Conservation (phyloP, 2,888 invertebrate genomes). For the Pammene aurita region DNA sequence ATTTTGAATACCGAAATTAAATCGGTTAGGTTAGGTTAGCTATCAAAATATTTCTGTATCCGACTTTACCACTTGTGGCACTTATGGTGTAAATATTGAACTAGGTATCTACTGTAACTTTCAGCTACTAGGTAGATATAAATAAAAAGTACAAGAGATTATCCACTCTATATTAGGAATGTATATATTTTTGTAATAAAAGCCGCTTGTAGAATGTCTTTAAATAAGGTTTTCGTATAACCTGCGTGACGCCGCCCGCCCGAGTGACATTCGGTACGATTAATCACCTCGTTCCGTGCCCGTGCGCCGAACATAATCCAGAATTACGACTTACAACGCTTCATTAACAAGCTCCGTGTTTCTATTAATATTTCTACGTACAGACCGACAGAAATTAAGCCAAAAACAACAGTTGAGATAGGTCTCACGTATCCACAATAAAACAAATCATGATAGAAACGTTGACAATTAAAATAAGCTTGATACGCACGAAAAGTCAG, state of each 20-base stretch:
- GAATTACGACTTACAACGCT: constrained; percentile 51
- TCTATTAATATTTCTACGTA: constrained; percentile 51
- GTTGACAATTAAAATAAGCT: constrained; percentile 16
- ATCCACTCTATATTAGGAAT: neutral
- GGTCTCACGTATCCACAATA: constrained; percentile 27
- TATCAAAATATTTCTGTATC: too few relatives aligned
- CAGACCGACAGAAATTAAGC: constrained; percentile 9
- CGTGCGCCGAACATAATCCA: constrained; percentile 46
- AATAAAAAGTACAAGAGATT: neutral
- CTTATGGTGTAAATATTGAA: too few relatives aligned
- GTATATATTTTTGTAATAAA: neutral
- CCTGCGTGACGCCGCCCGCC: constrained; percentile 63
- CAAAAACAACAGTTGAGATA: constrained; percentile 42
- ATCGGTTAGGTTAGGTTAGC: too few relatives aligned
- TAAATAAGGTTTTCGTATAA: constrained; percentile 36
- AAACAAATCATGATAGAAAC: constrained; percentile 7
- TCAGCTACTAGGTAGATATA: neutral
- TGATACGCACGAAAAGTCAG: neutral
- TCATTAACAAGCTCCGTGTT: constrained; percentile 55
- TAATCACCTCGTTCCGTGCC: constrained; percentile 62
- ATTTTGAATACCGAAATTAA: too few relatives aligned
- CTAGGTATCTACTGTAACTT: too few relatives aligned
- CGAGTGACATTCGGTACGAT: constrained; percentile 70
- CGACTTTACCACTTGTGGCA: too few relatives aligned
- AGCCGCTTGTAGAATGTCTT: constrained; percentile 14